Evolutionary conservation across 2,888 invertebrate species (phyloP).

Genomic region (Anthrax anthrax): DNA sequence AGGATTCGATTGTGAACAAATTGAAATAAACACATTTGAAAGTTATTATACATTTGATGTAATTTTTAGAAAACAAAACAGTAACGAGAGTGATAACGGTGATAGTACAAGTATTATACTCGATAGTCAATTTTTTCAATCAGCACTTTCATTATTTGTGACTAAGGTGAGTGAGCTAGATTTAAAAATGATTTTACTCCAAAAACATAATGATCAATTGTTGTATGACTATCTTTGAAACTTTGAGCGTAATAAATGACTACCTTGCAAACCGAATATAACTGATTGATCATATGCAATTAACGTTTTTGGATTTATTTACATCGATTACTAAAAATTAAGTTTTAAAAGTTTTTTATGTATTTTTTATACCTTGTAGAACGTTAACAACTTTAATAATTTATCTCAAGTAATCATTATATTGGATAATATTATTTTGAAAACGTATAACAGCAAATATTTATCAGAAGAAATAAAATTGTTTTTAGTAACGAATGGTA

Average conservation of each 20-base stretch:
- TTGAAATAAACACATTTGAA: constrained; percentile 22
- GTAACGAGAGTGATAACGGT: too few relatives aligned
- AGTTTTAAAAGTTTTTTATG: too few relatives aligned
- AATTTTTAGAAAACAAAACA: constrained; percentile 27
- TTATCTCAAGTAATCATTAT: constrained; percentile 32
- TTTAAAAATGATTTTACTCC: too few relatives aligned
- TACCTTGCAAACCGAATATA: too few relatives aligned
- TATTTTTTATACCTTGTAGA: constrained; percentile 21
- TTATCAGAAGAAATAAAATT: constrained; percentile 35
- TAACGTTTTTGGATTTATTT: too few relatives aligned
- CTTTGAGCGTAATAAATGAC: too few relatives aligned
- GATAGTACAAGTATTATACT: constrained; percentile 30
- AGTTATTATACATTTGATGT: constrained; percentile 25
- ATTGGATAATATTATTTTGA: constrained; percentile 32
- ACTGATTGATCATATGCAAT: too few relatives aligned
- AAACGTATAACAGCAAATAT: constrained; percentile 36
- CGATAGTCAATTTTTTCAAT: constrained; percentile 29
- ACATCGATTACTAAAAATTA: too few relatives aligned
- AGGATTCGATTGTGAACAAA: constrained; percentile 23
- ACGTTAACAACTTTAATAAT: constrained; percentile 30
- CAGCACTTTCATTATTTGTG: constrained; percentile 27
- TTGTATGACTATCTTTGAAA: too few relatives aligned
- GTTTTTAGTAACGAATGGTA: constrained; percentile 28
- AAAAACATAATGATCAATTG: too few relatives aligned
- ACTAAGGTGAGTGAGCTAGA: constrained; percentile 31